These are phyloP conservation scores for Pipistrellus pygmaeus DNA, from an alignment of 2,797 vertebrate genomes.

Conservation along the genomic window DNA sequence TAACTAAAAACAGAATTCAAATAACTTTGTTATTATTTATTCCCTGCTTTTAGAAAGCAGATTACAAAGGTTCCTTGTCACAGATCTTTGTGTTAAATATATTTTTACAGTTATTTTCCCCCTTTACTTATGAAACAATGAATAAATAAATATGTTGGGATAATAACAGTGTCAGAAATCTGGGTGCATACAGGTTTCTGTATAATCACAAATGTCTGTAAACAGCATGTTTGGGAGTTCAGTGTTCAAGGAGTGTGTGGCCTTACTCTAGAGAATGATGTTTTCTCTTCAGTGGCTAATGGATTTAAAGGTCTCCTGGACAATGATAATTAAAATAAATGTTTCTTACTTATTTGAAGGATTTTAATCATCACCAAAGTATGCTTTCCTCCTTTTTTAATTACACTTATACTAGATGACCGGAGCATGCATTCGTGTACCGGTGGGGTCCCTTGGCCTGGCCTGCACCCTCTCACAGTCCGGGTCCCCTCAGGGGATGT, in stretches of 20 bases:
- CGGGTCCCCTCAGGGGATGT: too few species aligned
- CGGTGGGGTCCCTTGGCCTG: too few species aligned
- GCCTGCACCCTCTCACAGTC: too few species aligned
- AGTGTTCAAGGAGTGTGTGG: neutral
- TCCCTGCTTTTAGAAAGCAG: conserved; percentile 10
- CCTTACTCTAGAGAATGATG: conserved; percentile 19
- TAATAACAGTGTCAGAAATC: conserved; percentile 27
- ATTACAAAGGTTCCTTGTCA: neutral
- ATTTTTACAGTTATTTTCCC: neutral
- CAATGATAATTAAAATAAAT: conserved; percentile 22
- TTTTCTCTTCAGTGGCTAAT: neutral
- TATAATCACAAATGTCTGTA: neutral
- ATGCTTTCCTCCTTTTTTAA: neutral
- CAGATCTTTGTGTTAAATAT: conserved; percentile 48
- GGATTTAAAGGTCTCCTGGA: neutral
- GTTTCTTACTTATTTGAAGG: neutral
- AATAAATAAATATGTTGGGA: conserved; percentile 14
- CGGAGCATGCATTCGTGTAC: too few species aligned
- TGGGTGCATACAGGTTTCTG: neutral
- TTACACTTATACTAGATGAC: neutral
- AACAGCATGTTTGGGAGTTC: neutral
- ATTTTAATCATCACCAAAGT: neutral
- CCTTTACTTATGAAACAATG: conserved; percentile 35
- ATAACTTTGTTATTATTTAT: neutral
- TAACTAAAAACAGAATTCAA: conserved; percentile 1